Conservation (phyloP, 2,888 invertebrate genomes). For the Acleris cristana region DNA sequence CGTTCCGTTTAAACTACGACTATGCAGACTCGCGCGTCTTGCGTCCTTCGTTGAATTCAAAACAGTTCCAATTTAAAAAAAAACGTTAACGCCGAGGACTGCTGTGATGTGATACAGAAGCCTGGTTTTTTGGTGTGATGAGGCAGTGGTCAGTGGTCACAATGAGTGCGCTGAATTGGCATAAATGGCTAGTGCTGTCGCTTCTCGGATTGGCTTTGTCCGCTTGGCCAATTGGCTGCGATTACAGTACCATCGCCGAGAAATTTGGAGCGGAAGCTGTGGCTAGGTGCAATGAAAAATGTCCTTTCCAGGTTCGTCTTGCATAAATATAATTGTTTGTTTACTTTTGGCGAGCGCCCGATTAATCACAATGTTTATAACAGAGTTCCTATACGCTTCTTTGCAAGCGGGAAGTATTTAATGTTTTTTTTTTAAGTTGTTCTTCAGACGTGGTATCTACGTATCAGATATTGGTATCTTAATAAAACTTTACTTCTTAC, state of each 20-base stretch:
- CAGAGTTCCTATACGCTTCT: too few species aligned
- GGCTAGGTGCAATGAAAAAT: conserved; percentile 79
- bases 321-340: conserved; percentile 30
- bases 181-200: conserved; percentile 82
- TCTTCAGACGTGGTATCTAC: too few species aligned
- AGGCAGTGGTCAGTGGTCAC: conserved; percentile 62
- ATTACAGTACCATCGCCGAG: conserved; percentile 82
- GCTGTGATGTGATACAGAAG: conserved; percentile 51
- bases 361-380: background rate
- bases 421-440: too few species aligned
- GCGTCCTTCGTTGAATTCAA: background rate
- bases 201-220: conserved; percentile 83
- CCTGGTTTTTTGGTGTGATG: conserved; percentile 56
- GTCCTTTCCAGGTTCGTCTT: conserved; percentile 77
- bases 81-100: conserved; percentile 5
- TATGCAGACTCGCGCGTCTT: conserved; percentile 55
- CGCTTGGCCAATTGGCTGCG: conserved; percentile 82
- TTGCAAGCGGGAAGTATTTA: too few species aligned
- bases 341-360: conserved; percentile 1
- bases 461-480: too few species aligned
- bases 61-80: background rate
- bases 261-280: conserved; percentile 83
- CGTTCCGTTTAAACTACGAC: conserved; percentile 31
- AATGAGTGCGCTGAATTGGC: conserved; percentile 81
- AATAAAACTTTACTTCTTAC: too few species aligned